These are phyloP conservation scores for Hoplodrina ambigua DNA, from an alignment of 2,888 invertebrate species.

Conservation along the genomic window DNA sequence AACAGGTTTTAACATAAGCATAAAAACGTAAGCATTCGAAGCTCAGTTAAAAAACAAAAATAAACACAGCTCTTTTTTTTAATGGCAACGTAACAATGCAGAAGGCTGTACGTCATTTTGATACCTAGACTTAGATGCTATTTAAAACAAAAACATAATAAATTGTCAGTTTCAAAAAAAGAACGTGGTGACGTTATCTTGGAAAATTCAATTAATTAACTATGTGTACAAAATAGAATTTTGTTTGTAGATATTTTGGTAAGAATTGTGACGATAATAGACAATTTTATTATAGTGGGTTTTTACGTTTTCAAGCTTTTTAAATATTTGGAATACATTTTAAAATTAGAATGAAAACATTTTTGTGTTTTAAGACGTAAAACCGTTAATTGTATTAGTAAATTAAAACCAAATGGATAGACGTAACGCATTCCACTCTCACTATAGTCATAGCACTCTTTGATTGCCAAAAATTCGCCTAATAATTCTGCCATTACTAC, in stretches of 20 bases:
- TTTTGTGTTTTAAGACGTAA: too few relatives aligned
- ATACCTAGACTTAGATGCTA: neutral
- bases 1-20: conserved; percentile 65
- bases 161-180: neutral
- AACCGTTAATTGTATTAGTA: neutral
- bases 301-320: conserved; percentile 4
- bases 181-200: neutral
- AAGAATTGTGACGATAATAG: conserved; percentile 3
- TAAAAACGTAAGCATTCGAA: conserved; percentile 31
- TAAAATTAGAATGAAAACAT: too few relatives aligned
- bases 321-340: too few relatives aligned
- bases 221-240: neutral
- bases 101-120: neutral
- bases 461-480: conserved; percentile 36
- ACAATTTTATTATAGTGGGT: conserved; percentile 7
- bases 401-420: neutral
- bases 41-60: conserved; percentile 16
- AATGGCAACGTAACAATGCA: neutral
- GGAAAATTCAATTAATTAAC: conserved; percentile 8
- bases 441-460: conserved; percentile 14
- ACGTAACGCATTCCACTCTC: conserved; percentile 35
- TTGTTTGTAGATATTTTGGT: conserved; percentile 2
- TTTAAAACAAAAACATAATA: neutral
- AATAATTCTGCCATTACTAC: conserved; percentile 42
- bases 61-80: neutral